These are phyloP conservation scores for Aegotheles bennettii DNA, from an alignment of 2,113 vertebrate genomes.

Conservation along the genomic window DNA sequence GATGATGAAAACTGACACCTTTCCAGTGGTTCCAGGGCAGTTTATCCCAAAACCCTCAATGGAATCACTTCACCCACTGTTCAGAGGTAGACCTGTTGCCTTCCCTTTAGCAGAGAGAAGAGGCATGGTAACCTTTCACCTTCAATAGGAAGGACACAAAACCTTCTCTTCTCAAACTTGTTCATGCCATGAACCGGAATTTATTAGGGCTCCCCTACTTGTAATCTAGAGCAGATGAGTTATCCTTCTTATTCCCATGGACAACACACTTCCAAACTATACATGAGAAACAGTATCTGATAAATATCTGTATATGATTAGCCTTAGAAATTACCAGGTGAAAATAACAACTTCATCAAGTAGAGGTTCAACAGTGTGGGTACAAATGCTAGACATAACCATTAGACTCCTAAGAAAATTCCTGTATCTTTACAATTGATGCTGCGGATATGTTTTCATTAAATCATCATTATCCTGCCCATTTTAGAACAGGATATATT, in stretches of 20 bases:
- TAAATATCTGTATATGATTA: background rate
- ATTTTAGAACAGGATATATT: slow-evolving; percentile 51
- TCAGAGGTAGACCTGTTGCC: background rate
- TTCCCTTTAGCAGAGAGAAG: background rate
- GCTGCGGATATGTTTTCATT: slow-evolving; percentile 20
- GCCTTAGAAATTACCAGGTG: background rate
- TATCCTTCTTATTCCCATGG: background rate
- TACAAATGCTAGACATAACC: background rate
- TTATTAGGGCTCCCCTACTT: background rate
- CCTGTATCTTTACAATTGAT: background rate
- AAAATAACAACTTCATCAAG: background rate
- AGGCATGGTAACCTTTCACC: rapidly evolving
- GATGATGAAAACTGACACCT: background rate
- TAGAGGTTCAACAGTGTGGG: background rate
- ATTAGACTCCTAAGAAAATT: background rate
- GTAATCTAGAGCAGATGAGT: background rate
- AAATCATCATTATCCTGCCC: background rate
- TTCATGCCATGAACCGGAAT: background rate
- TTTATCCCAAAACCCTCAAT: background rate
- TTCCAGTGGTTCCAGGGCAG: background rate
- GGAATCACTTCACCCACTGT: background rate
- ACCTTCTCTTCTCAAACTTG: background rate
- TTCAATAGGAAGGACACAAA: background rate
- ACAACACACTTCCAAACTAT: background rate
- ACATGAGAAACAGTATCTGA: background rate